These are phyloP conservation scores for Troilus luridus DNA, from an alignment of 2,888 invertebrate genomes.

Conservation along the genomic window DNA sequence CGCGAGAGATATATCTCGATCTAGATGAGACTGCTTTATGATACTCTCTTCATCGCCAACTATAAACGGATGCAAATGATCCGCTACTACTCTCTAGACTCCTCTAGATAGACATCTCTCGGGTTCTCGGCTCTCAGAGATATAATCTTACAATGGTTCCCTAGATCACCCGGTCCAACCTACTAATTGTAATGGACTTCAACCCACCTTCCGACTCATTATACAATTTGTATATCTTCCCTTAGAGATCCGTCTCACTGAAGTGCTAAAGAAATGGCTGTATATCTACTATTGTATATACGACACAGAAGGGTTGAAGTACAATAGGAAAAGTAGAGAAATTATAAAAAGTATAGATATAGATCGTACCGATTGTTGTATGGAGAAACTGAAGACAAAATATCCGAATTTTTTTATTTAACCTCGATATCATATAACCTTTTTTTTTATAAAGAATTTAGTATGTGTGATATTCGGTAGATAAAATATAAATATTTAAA, in stretches of 20 bases:
- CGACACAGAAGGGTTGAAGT: background rate
- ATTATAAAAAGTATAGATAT: too few species aligned
- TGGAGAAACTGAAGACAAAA: too few species aligned
- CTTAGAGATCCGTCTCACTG: background rate
- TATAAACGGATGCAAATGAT: constrained; percentile 25
- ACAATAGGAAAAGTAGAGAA: too few species aligned
- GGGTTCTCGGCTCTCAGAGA: background rate
- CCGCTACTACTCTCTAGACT: background rate
- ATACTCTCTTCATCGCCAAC: background rate
- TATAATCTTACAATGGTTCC: constrained; percentile 21
- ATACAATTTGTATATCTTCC: background rate
- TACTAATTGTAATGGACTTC: constrained; percentile 7
- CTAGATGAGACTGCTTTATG: constrained; percentile 14
- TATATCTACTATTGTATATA: background rate
- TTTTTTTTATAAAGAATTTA: too few species aligned
- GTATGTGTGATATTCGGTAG: too few species aligned
- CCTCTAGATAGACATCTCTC: background rate
- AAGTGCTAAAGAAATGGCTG: background rate
- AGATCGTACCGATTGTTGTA: too few species aligned
- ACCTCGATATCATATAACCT: too few species aligned
- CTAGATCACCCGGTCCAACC: background rate
- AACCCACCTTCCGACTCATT: background rate
- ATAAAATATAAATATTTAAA: too few species aligned
- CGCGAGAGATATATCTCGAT: background rate
- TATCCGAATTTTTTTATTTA: too few species aligned